A percentile compares a stretch with the other conserved stretches of the same genome.
These are phyloP conservation scores for Steatornis caripensis DNA, from an alignment of 2,113 vertebrate species.

Conservation along the genomic window DNA sequence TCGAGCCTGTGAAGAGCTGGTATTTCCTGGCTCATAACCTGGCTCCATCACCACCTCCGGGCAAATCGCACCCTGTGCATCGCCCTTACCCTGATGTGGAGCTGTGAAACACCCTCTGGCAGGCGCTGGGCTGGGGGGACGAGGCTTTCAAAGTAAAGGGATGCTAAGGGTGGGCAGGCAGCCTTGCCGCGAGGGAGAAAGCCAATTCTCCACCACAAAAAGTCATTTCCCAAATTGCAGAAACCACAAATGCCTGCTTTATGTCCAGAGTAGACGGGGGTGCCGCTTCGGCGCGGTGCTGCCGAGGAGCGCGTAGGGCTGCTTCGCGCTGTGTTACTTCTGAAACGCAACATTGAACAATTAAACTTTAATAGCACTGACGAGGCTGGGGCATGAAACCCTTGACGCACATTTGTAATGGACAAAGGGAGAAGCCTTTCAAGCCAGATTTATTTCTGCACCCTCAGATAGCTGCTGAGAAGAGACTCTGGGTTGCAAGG, in stretches of 20 bases:
- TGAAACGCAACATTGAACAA: background rate
- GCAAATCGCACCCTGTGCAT: rapidly evolving
- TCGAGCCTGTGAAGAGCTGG: background rate
- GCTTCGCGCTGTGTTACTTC: background rate
- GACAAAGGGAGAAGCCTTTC: background rate
- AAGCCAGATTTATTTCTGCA: background rate
- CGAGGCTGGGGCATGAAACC: background rate
- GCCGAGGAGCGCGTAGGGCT: rapidly evolving
- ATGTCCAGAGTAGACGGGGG: rapidly evolving
- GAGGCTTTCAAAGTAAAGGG: background rate
- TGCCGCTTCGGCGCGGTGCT: rapidly evolving
- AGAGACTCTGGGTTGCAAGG: background rate
- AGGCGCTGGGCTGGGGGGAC: rapidly evolving
- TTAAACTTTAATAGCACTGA: constrained; percentile 27
- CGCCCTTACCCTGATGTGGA: background rate
- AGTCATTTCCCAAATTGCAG: background rate
- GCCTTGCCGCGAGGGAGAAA: background rate
- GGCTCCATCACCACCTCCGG: background rate
- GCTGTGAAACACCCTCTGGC: rapidly evolving
- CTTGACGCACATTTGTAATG: background rate
- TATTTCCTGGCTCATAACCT: rapidly evolving
- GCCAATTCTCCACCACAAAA: background rate
- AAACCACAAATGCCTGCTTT: background rate
- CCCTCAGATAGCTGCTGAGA: background rate
- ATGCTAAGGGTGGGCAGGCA: background rate